Conservation (phyloP, 2,113 vertebrate genomes). For the Pteruthius melanotis region DNA sequence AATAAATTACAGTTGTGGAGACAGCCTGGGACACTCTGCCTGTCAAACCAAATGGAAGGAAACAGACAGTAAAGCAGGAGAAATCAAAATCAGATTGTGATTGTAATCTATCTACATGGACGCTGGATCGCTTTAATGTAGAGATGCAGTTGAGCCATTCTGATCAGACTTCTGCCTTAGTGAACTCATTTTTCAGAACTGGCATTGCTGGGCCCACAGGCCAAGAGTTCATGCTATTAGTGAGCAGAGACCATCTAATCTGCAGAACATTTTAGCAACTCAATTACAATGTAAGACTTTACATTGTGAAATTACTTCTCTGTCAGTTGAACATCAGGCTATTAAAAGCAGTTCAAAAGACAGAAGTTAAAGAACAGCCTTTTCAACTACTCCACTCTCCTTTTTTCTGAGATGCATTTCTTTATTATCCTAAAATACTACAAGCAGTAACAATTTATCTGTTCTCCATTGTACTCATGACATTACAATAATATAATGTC, state of each 20-base stretch:
- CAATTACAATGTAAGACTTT: background rate
- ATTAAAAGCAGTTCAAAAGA: constrained; percentile 18
- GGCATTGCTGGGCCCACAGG: background rate
- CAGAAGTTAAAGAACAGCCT: background rate
- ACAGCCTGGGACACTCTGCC: background rate
- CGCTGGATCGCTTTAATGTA: background rate
- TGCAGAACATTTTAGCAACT: background rate
- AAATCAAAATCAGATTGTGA: background rate
- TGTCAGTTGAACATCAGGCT: background rate
- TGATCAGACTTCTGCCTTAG: background rate
- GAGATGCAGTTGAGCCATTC: background rate
- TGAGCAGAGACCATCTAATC: background rate
- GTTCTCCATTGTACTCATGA: background rate
- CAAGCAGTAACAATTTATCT: constrained; percentile 18
- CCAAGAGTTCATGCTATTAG: background rate
- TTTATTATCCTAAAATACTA: constrained; percentile 19
- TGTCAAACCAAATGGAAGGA: background rate
- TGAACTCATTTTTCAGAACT: background rate
- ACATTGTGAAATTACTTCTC: background rate
- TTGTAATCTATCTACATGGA: background rate
- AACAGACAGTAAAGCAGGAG: background rate
- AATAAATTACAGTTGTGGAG: background rate
- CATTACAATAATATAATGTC: constrained; percentile 6
- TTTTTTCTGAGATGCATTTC: constrained; percentile 11
- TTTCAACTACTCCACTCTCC: background rate